A percentile compares a stretch with the other conserved stretches of the same genome.
phyloP scores from a whole-genome alignment of 2,797 vertebrate genomes.

The Emys orbicularis region DNA sequence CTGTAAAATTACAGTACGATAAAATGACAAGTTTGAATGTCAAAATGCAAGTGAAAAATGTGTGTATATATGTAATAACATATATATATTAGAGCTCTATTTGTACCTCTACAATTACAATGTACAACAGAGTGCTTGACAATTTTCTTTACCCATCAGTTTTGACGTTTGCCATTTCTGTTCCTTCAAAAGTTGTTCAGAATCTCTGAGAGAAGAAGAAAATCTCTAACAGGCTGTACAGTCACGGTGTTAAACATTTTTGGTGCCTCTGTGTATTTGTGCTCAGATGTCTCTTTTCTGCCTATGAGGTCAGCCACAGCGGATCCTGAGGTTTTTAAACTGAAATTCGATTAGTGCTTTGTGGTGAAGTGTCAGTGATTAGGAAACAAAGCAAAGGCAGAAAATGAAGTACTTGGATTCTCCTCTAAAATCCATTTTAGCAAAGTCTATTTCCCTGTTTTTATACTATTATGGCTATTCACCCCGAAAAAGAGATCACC shows the following conservation, averaged over 20 bases:
- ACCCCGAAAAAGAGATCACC: neutral
- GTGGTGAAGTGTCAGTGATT: slow-evolving; percentile 42
- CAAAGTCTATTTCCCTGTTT: neutral
- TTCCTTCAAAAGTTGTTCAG: slow-evolving; percentile 43
- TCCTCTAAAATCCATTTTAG: slow-evolving; percentile 43
- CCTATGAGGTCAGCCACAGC: neutral
- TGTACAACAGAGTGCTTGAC: neutral
- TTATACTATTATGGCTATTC: slow-evolving; percentile 11
- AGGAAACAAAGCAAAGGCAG: slow-evolving; percentile 52
- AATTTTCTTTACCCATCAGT: slow-evolving; percentile 56
- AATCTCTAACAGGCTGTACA: slow-evolving; percentile 31
- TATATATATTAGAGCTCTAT: slow-evolving; percentile 53
- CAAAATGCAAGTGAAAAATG: slow-evolving; percentile 73
- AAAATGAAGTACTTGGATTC: neutral
- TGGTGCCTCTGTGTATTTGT: neutral
- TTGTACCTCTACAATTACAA: slow-evolving; percentile 51
- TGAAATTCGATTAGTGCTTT: slow-evolving; percentile 46
- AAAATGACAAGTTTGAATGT: slow-evolving; percentile 67
- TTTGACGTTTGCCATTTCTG: slow-evolving; percentile 46
- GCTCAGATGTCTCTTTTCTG: slow-evolving; percentile 32
- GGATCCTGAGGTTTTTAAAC: slow-evolving; percentile 56
- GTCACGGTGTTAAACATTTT: slow-evolving; percentile 38
- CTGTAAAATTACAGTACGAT: slow-evolving; percentile 76
- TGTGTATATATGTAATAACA: slow-evolving; percentile 56
- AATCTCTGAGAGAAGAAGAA: neutral